Evolutionary conservation across 1,140 invertebrate genomes (phyloP).

Genomic region (Bicyclus anynana): DNA sequence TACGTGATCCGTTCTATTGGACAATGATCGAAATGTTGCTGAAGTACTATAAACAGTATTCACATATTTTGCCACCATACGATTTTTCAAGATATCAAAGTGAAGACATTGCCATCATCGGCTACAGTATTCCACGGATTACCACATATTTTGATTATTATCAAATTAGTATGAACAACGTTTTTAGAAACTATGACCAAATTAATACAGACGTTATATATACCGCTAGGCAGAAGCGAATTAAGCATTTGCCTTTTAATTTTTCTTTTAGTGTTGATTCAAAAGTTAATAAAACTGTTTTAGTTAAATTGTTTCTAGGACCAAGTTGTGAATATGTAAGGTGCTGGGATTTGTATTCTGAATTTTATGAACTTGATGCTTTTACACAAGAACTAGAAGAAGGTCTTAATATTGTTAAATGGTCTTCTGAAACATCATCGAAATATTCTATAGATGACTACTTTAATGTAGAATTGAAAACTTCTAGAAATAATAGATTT

Average conservation of each 20-base stretch:
- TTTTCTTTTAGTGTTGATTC: slow-evolving; percentile 76
- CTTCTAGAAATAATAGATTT: slow-evolving; percentile 37
- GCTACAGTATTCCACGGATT: slow-evolving; percentile 61
- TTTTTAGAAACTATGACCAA: slow-evolving; percentile 29
- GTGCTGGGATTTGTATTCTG: slow-evolving; percentile 46
- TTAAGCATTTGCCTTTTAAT: slow-evolving; percentile 78
- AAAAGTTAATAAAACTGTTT: slow-evolving; percentile 57
- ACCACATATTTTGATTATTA: slow-evolving; percentile 57
- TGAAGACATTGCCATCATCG: slow-evolving; percentile 73
- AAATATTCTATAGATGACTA: slow-evolving; percentile 50
- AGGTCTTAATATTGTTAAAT: slow-evolving; percentile 47
- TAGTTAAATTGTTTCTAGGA: slow-evolving; percentile 78
- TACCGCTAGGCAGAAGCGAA: slow-evolving; percentile 64
- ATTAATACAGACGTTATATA: slow-evolving; percentile 32
- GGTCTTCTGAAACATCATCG: slow-evolving; percentile 40
- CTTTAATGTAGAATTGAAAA: slow-evolving; percentile 39
- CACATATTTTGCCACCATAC: slow-evolving; percentile 77
- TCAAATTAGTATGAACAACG: slow-evolving; percentile 46
- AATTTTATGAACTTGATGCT: slow-evolving; percentile 54
- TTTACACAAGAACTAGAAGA: slow-evolving; percentile 40
- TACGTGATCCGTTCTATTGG: slow-evolving; percentile 82
- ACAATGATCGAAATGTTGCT: slow-evolving; percentile 79
- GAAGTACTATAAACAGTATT: slow-evolving; percentile 77
- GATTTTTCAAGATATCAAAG: slow-evolving; percentile 77
- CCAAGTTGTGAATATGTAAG: slow-evolving; percentile 65